Evolutionary conservation across 2,113 vertebrate genomes (phyloP), one percentile per base, ranked within the genome.

Genomic region (Anoplopoma fimbria): DNA sequence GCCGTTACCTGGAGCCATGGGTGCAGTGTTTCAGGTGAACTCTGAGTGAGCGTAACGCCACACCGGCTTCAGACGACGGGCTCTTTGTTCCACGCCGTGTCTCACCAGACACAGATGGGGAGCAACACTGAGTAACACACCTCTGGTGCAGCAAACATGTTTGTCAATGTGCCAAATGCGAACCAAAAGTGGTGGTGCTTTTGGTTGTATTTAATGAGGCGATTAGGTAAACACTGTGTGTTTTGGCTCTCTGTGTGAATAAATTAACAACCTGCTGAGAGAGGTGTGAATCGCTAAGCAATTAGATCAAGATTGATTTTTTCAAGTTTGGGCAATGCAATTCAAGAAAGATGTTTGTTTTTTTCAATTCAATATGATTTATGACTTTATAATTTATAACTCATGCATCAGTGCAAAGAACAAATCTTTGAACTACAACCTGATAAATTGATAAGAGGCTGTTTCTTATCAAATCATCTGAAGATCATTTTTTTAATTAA

Each of bases 11-110:
- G 90, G 88, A 94, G 93, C 92, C 75, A 94, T 85, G 76, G 94
- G 94, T 95, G 95, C 93, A 27, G 75, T 84, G 94, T 95, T 95
- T 94, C 95, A 94, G 90, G 68, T 94, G 94, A 94, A 93, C 93
- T 93, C 88, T 81, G 89, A 91, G 88, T 91, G 86, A 90, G 90
- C 83, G 94, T 93, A 95, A 95, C 90, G 91, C 84, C 94, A 95
- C 90, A 94, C 92, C 90, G 4, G 82, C 85, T 78, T 89, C 87
- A 90, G 92, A 86, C 83, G 88, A 71, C 83, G 29, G 87, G 29
- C 88, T 89, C 91, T 92, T 91, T 93, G 89, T 93, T 91, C 87
- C 77, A 38, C 62, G 36, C 80, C 73, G 63, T 85, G 91, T 93
- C 86, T 92, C 92, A 87, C 87, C 86, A 91, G 81, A 86, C 77